Evolutionary conservation across 64 coral and sea anemone genomes (phyloP), one percentile per base, ranked within the genome.

Genomic region (Anthopleura sola): DNA sequence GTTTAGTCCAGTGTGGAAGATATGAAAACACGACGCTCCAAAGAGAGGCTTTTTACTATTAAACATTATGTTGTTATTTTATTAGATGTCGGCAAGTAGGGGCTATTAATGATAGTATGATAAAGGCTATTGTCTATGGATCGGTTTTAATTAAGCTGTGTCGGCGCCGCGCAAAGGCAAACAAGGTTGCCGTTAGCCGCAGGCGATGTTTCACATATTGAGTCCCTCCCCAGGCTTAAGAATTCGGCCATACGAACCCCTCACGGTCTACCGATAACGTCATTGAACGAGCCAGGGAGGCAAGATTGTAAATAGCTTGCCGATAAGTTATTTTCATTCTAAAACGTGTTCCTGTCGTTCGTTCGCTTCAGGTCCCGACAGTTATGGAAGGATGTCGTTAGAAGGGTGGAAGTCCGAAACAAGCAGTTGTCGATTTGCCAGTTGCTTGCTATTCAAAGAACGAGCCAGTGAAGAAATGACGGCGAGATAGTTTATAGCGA

Each of bases 151-250:
- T 79, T 79, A 44, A 44, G 37, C 23, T 23, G 36, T 48, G 76
- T 79, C 76, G 76, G 76, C 76, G 76, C 76, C 76, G 76, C 37
- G 66, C 23, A 38, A 48, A 24, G 44, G 24, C 76, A 79, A 79
- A 79, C 76, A 79, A 79, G 76, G 76, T 79, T 79, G 37, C 76
- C 76, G 76, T 44, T 79, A 79, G 76, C 76, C 76, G n/a, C 18
- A 12, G 76, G 76, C 76, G 17, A 79, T 40, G 66, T 48, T 48
- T 38, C 31, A 10, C 37, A 44, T 79, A 44, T 79, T 79, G 44
- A 79, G 76, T 79, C 76, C 44, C 76, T 79, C 76, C 76, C 76
- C 76, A 79, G 76, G 76, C 76, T 79, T 48, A 71, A 79, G 76
- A 79, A 79, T 44, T 79, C 76, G 76, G 76, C 76, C 76, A 79